Conservation (phyloP, 2,797 vertebrate species). For the Naso thynnoides region DNA sequence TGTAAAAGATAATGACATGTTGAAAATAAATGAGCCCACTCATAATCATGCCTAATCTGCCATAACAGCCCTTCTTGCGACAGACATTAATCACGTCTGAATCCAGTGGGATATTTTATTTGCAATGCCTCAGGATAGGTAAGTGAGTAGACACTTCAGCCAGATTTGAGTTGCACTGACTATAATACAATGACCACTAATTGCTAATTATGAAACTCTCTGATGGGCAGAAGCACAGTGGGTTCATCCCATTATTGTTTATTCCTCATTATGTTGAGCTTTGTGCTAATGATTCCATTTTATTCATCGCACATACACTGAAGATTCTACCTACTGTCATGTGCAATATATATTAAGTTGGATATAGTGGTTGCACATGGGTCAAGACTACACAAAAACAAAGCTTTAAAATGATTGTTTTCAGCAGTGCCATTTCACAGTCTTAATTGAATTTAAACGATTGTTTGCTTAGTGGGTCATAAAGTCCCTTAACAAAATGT, state of each 20-base stretch:
- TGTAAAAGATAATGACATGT: conserved; percentile 85
- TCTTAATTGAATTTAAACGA: conserved; percentile 83
- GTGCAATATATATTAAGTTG: conserved; percentile 35
- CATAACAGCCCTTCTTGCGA: conserved; percentile 79
- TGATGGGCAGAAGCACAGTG: conserved; percentile 63
- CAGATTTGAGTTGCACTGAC: conserved; percentile 71
- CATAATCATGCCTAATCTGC: conserved; percentile 84
- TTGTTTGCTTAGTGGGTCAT: conserved; percentile 78
- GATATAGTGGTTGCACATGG: conserved; percentile 60
- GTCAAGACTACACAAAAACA: conserved; percentile 69
- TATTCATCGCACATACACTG: conserved; percentile 61
- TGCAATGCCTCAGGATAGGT: conserved; percentile 70
- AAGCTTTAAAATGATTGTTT: conserved; percentile 71
- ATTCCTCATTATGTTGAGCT: conserved; percentile 72
- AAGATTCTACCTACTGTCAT: conserved; percentile 52
- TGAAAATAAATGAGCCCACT: conserved; percentile 84
- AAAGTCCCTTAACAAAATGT: conserved; percentile 73
- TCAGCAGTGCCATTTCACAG: conserved; percentile 63
- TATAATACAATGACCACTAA: conserved; percentile 77
- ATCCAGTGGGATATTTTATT: conserved; percentile 76
- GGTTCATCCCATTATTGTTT: conserved; percentile 76
- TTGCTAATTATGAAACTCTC: conserved; percentile 79
- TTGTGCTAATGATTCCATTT: conserved; percentile 72
- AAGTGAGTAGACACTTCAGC: conserved; percentile 68
- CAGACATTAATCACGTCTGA: conserved; percentile 83